Percentiles rank a stretch among this genome's conserved stretches.
These are phyloP conservation scores for Drymodes brunneopygia DNA, from an alignment of 2,113 vertebrate species.

Conservation along the genomic window DNA sequence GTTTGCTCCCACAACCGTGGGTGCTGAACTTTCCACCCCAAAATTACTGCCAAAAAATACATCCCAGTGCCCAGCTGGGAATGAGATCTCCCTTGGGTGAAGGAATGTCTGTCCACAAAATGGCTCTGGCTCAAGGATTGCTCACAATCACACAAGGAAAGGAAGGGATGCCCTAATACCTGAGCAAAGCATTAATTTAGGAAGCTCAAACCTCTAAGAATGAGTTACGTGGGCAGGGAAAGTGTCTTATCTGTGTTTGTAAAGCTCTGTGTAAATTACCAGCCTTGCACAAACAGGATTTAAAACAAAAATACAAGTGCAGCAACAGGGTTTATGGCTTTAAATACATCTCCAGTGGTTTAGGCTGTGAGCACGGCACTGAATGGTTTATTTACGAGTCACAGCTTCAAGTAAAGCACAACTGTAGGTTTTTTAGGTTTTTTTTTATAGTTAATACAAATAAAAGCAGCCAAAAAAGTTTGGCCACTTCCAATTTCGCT, in stretches of 20 bases:
- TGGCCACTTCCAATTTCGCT: not conserved
- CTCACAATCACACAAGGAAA: not conserved
- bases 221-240: not conserved
- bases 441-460: not conserved
- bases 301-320: not conserved
- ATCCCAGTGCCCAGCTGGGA: not conserved
- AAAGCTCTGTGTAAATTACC: conserved; percentile 2
- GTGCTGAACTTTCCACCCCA: not conserved
- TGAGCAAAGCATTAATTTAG: not conserved
- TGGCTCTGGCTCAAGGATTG: not conserved
- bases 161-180: not conserved
- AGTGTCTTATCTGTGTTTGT: not conserved
- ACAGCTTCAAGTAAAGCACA: not conserved
- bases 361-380: not conserved
- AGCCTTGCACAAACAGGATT: conserved; percentile 1
- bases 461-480: not conserved
- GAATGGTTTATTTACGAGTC: not conserved
- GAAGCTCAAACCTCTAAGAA: not conserved
- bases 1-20: not conserved
- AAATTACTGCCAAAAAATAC: not conserved
- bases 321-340: not conserved
- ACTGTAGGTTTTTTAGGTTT: not conserved
- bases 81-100: not conserved
- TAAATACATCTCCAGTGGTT: not conserved
- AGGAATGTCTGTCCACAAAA: not conserved